Conservation (phyloP, 1,140 invertebrate species). For the Plodia interpunctella region DNA sequence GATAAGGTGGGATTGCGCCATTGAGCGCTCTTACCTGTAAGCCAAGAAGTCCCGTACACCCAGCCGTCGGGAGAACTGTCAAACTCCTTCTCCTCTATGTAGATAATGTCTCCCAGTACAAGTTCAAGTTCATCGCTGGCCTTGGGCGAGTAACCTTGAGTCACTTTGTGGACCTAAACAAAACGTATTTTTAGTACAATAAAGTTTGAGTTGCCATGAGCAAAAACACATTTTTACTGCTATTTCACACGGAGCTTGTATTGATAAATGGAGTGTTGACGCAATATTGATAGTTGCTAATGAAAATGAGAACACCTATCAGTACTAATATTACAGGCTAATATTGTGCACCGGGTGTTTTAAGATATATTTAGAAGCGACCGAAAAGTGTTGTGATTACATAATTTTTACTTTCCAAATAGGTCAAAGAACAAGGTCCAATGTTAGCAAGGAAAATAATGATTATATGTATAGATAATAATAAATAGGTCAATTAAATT, state of each 20-base stretch:
- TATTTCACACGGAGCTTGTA: no score
- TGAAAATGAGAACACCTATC: no score
- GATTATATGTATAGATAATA: no score
- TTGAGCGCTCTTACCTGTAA: conserved; percentile 76
- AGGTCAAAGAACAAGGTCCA: no score
- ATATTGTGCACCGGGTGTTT: no score
- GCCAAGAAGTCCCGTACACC: conserved; percentile 92
- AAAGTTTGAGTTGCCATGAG: conserved; percentile 6
- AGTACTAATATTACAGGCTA: no score
- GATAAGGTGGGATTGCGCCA: conserved; percentile 12
- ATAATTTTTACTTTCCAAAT: neutral
- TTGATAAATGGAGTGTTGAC: no score
- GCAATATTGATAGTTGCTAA: no score
- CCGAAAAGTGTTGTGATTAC: neutral
- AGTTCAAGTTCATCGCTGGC: conserved; percentile 91
- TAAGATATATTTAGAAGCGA: neutral
- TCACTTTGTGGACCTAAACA: conserved; percentile 86
- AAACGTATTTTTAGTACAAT: conserved; percentile 13
- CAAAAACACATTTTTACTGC: neutral
- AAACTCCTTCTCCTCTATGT: conserved; percentile 85
- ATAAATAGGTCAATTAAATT: no score
- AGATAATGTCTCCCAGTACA: conserved; percentile 90
- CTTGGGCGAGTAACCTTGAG: conserved; percentile 86
- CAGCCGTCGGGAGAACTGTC: conserved; percentile 88
- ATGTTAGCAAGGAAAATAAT: no score